Evolutionary conservation across 2,888 invertebrate species (phyloP).

Genomic region (Creontiades dilutus): DNA sequence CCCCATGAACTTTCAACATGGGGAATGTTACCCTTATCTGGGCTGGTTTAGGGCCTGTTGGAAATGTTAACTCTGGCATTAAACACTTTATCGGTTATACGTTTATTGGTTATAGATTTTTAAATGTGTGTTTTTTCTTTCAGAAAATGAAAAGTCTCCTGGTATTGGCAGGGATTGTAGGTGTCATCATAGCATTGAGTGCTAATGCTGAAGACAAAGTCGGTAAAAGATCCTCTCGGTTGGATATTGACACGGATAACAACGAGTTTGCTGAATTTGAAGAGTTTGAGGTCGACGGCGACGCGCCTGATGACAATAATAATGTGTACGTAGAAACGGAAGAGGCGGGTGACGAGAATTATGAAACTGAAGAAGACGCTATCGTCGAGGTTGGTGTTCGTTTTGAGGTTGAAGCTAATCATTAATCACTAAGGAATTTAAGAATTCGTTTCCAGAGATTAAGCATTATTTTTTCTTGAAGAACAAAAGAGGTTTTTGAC

Average conservation of each 20-base stretch:
- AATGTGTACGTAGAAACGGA: constrained; percentile 70
- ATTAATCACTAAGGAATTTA: no score
- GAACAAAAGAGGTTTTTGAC: no score
- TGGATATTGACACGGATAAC: constrained; percentile 78
- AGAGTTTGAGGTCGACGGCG: constrained; percentile 86
- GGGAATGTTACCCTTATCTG: no score
- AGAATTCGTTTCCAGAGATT: no score
- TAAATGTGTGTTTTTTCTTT: not conserved
- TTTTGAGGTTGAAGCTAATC: not conserved
- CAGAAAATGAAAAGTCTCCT: not conserved
- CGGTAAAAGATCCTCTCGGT: not conserved
- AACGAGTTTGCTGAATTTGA: constrained; percentile 98
- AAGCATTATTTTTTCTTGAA: no score
- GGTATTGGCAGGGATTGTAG: not conserved
- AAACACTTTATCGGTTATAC: no score
- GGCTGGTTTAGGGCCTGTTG: no score
- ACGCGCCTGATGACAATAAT: constrained; percentile 9
- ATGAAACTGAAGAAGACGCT: constrained; percentile 71
- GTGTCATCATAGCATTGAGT: not conserved
- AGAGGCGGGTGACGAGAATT: constrained; percentile 55
- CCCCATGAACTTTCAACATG: no score
- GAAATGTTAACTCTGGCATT: no score
- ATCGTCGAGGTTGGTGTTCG: constrained; percentile 67
- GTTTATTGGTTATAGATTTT: no score
- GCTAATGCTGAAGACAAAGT: constrained; percentile 24